Percentiles rank a stretch among this genome's conserved stretches.
Evolutionary conservation across 2,888 invertebrate species (phyloP).

Genomic region (Patella caerulea): DNA sequence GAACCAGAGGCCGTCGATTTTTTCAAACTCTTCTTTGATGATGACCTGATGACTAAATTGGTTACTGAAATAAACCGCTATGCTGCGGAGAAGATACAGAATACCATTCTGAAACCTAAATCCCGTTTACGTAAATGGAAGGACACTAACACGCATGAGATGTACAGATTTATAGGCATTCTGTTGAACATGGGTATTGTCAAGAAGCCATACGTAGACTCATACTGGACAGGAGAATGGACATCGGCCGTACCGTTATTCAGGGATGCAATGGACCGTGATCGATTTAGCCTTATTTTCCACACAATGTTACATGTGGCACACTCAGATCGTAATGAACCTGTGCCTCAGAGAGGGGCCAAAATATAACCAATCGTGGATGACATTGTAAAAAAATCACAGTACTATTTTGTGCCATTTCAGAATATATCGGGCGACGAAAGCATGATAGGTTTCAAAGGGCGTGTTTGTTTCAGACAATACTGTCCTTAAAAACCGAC

Average conservation of each 20-base stretch:
- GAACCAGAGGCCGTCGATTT: not conserved
- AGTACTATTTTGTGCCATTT: not conserved
- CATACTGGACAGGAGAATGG: not conserved
- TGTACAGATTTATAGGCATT: not conserved
- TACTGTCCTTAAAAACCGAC: not conserved
- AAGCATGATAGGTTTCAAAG: not conserved
- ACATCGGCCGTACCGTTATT: not conserved
- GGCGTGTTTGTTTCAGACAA: not conserved
- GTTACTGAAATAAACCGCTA: not conserved
- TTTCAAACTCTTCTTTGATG: not conserved
- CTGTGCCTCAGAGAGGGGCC: not conserved
- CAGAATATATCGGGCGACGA: not conserved
- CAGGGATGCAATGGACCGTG: not conserved
- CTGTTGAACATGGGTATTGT: slow-evolving; percentile 3
- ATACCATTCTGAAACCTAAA: not conserved
- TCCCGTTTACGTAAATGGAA: not conserved
- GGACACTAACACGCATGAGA: not conserved
- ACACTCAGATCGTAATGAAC: not conserved
- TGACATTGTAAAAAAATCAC: not conserved
- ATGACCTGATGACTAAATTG: not conserved
- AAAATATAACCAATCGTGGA: not conserved
- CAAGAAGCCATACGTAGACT: not conserved
- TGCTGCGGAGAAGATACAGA: not conserved
- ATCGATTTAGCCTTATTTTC: not conserved
- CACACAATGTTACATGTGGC: not conserved